Conservation (phyloP, 2,888 invertebrate genomes). For the Teinopalpus imperialis region DNA sequence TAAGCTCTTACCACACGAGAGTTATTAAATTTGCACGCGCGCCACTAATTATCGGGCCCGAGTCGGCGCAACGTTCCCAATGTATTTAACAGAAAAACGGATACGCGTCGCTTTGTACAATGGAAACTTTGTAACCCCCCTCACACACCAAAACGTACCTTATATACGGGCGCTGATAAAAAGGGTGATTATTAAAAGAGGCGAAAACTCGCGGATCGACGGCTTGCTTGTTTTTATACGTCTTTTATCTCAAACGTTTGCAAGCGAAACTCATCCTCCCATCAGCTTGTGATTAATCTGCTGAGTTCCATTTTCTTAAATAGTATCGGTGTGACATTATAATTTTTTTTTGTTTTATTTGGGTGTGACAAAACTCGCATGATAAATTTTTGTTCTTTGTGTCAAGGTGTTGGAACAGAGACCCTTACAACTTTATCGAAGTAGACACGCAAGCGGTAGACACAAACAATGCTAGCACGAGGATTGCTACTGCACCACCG, state of each 20-base stretch:
- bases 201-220: not conserved
- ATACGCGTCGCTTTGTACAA: conserved; percentile 38
- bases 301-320: no score
- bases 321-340: no score
- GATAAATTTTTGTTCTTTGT: no score
- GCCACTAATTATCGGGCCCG: conserved; percentile 68
- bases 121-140: conserved; percentile 25
- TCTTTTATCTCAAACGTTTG: not conserved
- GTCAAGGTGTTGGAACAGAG: no score
- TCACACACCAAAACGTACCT: not conserved
- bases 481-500: no score
- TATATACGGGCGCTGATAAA: conserved; percentile 8
- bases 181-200: conserved; percentile 5
- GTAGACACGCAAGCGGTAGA: no score
- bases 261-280: not conserved
- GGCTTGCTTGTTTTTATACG: not conserved
- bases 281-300: no score
- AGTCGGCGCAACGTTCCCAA: conserved; percentile 39
- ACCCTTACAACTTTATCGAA: no score
- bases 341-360: no score
- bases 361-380: no score
- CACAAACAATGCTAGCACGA: no score
- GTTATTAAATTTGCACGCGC: conserved; percentile 77
- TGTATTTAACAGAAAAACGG: conserved; percentile 56
- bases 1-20: conserved; percentile 46